Evolutionary conservation across 2,113 vertebrate species (phyloP).

Genomic region (Gymnocephalus cernua): DNA sequence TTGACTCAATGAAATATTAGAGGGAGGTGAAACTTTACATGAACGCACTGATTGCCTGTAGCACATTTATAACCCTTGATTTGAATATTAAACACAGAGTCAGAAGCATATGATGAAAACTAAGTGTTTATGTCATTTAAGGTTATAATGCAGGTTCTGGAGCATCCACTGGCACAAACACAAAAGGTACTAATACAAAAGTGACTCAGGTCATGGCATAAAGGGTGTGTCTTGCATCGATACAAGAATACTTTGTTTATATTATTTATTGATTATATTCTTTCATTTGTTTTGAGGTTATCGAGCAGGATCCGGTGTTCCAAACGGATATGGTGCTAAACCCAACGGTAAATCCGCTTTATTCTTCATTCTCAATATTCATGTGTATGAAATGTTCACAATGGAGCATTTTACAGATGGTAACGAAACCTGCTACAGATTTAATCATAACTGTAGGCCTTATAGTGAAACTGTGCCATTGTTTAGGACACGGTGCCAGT

Average conservation of each 20-base stretch:
- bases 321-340: conserved; percentile 50
- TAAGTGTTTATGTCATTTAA: conserved; percentile 24
- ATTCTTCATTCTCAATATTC: background rate
- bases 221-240: background rate
- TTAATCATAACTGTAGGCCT: background rate
- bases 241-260: background rate
- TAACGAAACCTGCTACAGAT: background rate
- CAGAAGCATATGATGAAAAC: background rate
- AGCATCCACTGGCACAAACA: conserved; percentile 45
- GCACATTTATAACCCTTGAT: background rate
- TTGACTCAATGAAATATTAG: background rate
- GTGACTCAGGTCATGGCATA: background rate
- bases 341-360: conserved; percentile 45
- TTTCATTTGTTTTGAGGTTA: conserved; percentile 42
- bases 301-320: conserved; percentile 51
- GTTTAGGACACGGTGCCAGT: conserved; percentile 59
- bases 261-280: background rate
- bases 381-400: background rate
- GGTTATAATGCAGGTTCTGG: conserved; percentile 51
- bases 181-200: conserved; percentile 46
- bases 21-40: background rate
- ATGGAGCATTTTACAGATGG: background rate
- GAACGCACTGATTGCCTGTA: background rate
- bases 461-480: conserved; percentile 9
- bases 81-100: background rate